Percentiles rank a stretch among this genome's conserved stretches.
phyloP scores from a whole-genome alignment of 2,888 invertebrate genomes.

The Scaptodrosophila latifasciaeformis region DNA sequence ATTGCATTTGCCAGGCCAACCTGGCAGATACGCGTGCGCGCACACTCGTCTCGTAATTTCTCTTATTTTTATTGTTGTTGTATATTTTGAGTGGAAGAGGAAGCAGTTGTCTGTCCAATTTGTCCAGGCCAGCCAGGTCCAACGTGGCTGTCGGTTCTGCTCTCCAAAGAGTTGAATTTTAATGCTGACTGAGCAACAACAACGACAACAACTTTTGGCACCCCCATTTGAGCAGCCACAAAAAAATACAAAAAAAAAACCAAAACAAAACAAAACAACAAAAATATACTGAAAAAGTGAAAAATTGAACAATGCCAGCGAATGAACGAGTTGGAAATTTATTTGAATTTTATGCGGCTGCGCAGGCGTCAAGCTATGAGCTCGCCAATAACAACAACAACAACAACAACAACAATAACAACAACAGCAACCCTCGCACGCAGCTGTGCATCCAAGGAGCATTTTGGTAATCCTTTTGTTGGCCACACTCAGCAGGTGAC shows the following conservation, averaged over 20 bases:
- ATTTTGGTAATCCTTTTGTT: slow-evolving; percentile 58
- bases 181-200: slow-evolving; percentile 44
- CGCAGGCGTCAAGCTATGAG: slow-evolving; percentile 28
- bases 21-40: background rate
- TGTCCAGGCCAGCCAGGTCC: no score
- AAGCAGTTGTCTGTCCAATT: no score
- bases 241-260: no score
- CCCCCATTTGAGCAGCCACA: no score
- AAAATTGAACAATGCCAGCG: slow-evolving; percentile 54
- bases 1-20: slow-evolving; percentile 31
- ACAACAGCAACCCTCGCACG: no score
- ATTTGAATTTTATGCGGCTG: slow-evolving; percentile 70
- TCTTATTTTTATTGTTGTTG: no score
- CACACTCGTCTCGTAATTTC: slow-evolving; percentile 21
- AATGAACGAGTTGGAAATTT: slow-evolving; percentile 69
- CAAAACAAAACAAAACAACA: slow-evolving; percentile 6
- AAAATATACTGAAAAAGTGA: slow-evolving; percentile 43
- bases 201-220: no score
- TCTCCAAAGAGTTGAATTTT: slow-evolving; percentile 20
- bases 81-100: slow-evolving; percentile 9
- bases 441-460: slow-evolving; percentile 26
- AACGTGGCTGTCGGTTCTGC: slow-evolving; percentile 5
- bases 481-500: slow-evolving; percentile 51
- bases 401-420: slow-evolving; percentile 5
- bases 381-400: background rate